These are phyloP conservation scores for Pachliopta kotzebuea DNA, from an alignment of 2,888 invertebrate species.

Conservation along the genomic window DNA sequence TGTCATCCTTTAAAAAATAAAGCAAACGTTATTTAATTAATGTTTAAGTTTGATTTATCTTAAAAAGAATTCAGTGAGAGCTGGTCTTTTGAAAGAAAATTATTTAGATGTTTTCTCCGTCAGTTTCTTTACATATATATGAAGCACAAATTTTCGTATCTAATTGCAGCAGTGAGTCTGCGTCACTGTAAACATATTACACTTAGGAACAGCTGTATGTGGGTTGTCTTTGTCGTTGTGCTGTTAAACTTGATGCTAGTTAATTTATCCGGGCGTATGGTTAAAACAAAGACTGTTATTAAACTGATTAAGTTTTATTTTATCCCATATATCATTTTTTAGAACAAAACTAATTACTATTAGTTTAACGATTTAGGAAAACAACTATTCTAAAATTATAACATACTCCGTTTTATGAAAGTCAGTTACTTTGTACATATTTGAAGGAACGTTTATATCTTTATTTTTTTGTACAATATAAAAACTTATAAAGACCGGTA, in stretches of 20 bases:
- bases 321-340: neutral
- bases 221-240: conserved; percentile 12
- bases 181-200: neutral
- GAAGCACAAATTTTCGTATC: neutral
- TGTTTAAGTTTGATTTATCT: too few species aligned
- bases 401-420: neutral
- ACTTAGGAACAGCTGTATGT: neutral
- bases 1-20: neutral
- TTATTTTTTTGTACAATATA: neutral
- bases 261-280: neutral
- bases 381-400: too few species aligned
- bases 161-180: neutral
- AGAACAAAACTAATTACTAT: too few species aligned
- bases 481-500: neutral
- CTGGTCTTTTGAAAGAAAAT: too few species aligned
- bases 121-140: neutral
- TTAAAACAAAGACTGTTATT: neutral
- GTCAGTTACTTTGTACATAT: neutral
- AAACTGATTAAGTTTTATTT: neutral
- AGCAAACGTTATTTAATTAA: too few species aligned
- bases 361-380: neutral
- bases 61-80: too few species aligned
- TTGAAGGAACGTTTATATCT: neutral
- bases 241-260: neutral
- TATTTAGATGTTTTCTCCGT: too few species aligned